phyloP scores from a whole-genome alignment of 2,113 vertebrate species.

The Leucoraja erinaceus region DNA sequence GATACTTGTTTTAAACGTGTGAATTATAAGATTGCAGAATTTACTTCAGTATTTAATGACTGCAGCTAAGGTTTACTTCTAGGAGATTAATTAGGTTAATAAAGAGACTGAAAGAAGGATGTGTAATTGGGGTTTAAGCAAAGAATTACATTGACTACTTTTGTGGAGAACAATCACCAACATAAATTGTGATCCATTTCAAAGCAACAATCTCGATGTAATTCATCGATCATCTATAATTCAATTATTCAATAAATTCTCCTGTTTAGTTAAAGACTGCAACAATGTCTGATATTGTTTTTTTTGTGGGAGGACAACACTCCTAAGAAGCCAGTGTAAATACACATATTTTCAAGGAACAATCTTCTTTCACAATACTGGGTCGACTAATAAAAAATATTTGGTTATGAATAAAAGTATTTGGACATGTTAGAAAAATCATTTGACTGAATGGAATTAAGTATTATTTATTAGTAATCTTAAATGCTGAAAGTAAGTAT shows the following conservation, averaged over 20 bases:
- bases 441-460: background rate
- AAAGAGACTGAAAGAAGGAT: background rate
- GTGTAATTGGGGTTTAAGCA: background rate
- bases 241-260: background rate
- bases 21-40: background rate
- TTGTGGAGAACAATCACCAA: background rate
- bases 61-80: background rate
- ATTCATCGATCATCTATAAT: background rate
- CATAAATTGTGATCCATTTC: background rate
- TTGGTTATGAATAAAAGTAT: background rate
- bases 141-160: background rate
- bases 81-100: background rate
- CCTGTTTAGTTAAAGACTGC: background rate
- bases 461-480: background rate
- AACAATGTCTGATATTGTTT: background rate
- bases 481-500: background rate
- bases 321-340: background rate
- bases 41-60: background rate
- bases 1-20: background rate
- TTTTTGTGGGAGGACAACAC: background rate
- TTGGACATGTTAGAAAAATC: background rate
- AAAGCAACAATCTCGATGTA: background rate
- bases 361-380: background rate
- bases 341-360: background rate
- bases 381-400: background rate